phyloP scores from a whole-genome alignment of 2,797 vertebrate species.

The Helarctos malayanus region DNA sequence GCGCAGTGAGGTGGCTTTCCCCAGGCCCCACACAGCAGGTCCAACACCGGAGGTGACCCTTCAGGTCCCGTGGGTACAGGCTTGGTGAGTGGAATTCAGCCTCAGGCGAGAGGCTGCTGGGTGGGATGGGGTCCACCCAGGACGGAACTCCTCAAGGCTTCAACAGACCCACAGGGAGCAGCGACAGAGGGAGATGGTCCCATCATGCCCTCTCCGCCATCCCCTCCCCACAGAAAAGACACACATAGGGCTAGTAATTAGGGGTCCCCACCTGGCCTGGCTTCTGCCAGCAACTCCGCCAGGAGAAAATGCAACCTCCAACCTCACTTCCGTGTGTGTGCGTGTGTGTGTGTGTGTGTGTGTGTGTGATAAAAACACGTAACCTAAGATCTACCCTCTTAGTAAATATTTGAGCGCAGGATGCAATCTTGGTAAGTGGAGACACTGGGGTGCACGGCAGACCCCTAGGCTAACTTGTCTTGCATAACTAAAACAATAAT shows the following conservation, averaged over 20 bases:
- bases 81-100: background rate
- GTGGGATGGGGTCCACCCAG: rapidly evolving
- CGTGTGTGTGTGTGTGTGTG: no score
- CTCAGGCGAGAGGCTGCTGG: background rate
- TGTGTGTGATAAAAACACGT: background rate
- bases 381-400: background rate
- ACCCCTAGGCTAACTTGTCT: background rate
- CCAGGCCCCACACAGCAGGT: background rate
- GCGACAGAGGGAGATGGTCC: rapidly evolving
- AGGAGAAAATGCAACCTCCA: rapidly evolving
- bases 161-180: background rate
- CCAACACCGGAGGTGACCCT: background rate
- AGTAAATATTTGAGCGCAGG: background rate
- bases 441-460: rapidly evolving
- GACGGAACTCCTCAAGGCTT: background rate
- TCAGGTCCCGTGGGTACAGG: background rate
- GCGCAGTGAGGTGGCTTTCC: background rate
- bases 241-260: rapidly evolving
- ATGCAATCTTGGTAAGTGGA: rapidly evolving
- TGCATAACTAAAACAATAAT: background rate
- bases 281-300: rapidly evolving
- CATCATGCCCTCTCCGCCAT: rapidly evolving
- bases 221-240: no score
- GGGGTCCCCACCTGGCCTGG: background rate
- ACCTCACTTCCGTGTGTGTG: background rate